phyloP scores from a whole-genome alignment of 2,113 vertebrate species.

The Diadophis punctatus region DNA sequence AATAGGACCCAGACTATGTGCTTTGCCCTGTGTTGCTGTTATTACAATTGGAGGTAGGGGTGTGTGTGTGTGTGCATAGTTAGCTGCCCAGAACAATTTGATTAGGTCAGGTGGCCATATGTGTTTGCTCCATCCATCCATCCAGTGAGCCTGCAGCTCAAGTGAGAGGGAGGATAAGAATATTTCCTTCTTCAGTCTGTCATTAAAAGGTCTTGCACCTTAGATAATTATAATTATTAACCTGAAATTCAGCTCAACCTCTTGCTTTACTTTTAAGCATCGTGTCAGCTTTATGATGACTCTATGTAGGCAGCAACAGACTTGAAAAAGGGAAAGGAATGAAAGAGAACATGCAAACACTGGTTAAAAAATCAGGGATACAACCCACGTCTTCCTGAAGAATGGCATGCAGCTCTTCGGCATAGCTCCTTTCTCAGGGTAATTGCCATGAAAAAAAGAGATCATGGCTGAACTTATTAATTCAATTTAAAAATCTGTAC shows the following conservation, averaged over 20 bases:
- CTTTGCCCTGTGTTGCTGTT: neutral
- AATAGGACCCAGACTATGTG: neutral
- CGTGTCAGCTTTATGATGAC: neutral
- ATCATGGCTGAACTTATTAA: accelerated
- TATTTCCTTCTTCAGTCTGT: neutral
- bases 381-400: neutral
- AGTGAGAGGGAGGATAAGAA: neutral
- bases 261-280: slow-evolving; percentile 1
- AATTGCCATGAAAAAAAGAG: neutral
- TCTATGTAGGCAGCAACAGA: neutral
- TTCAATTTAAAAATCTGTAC: accelerated
- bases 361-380: neutral
- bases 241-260: neutral
- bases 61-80: neutral
- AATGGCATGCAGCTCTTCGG: neutral
- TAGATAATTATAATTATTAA: neutral
- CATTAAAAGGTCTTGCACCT: neutral
- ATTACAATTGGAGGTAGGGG: neutral
- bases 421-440: accelerated
- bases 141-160: neutral
- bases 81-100: neutral
- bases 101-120: neutral
- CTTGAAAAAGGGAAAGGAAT: neutral
- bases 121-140: neutral
- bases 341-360: neutral